Conservation (phyloP, 2,797 vertebrate species). For the Caiman crocodilus region DNA sequence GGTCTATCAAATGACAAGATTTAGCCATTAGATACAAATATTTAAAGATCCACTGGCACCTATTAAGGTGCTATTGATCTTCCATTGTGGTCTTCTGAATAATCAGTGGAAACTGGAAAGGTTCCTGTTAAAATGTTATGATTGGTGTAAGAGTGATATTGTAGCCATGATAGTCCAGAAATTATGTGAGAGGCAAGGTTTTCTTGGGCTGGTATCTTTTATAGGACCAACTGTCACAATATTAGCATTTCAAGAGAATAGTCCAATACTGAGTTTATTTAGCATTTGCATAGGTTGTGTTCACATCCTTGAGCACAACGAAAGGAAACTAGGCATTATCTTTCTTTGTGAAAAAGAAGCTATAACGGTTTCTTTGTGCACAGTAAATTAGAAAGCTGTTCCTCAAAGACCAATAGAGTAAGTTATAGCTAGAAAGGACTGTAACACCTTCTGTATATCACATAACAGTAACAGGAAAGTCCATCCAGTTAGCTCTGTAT, state of each 20-base stretch:
- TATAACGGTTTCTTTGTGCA: neutral
- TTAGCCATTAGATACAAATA: neutral
- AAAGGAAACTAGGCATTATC: neutral
- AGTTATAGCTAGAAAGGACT: too few relatives aligned
- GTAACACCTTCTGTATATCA: neutral
- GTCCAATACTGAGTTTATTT: neutral
- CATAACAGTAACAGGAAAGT: neutral
- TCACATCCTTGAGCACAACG: neutral
- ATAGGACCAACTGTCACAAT: neutral
- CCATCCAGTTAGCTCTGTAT: neutral
- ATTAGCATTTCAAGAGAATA: neutral
- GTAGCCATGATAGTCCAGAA: too few relatives aligned
- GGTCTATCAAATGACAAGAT: neutral
- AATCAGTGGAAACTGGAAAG: too few relatives aligned
- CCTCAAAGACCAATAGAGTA: neutral
- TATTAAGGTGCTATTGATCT: neutral
- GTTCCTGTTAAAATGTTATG: too few relatives aligned
- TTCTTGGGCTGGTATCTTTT: too few relatives aligned
- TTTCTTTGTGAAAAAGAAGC: neutral
- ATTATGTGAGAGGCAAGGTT: too few relatives aligned
- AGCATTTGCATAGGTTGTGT: neutral
- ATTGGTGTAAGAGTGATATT: too few relatives aligned
- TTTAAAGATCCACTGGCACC: neutral
- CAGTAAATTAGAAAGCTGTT: neutral
- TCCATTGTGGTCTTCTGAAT: too few relatives aligned